Evolutionary conservation across 1,140 invertebrate genomes (phyloP).

Genomic region (Panagrolaimus sp.): DNA sequence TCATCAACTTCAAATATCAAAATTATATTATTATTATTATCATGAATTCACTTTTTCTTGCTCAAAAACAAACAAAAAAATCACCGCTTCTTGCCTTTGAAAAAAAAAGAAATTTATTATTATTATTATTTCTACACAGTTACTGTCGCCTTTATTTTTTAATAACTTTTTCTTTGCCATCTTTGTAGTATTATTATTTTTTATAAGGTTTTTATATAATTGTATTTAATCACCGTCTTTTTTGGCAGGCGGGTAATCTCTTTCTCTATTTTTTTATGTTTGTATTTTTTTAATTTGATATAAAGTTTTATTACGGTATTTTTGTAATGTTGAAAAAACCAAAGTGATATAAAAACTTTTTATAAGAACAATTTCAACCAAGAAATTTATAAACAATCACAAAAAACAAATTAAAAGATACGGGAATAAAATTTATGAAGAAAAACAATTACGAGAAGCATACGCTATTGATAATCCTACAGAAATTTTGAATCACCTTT

Average conservation of each 20-base stretch:
- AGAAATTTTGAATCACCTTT: too few relatives aligned
- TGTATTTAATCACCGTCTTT: background rate
- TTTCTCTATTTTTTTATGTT: background rate
- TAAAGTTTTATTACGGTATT: too few relatives aligned
- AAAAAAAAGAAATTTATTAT: too few relatives aligned
- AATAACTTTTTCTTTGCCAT: background rate
- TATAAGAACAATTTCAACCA: too few relatives aligned
- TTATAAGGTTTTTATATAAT: too few relatives aligned
- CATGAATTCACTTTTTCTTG: conserved; percentile 9
- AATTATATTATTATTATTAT: background rate
- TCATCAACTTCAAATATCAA: background rate
- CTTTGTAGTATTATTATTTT: background rate
- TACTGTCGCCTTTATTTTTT: background rate
- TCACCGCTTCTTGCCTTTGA: background rate
- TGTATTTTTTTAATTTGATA: background rate
- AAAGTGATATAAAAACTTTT: too few relatives aligned
- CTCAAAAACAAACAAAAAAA: background rate
- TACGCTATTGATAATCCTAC: too few relatives aligned
- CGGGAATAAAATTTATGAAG: too few relatives aligned
- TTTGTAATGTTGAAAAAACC: too few relatives aligned
- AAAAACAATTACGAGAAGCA: too few relatives aligned
- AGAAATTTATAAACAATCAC: too few relatives aligned
- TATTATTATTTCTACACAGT: background rate
- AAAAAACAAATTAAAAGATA: too few relatives aligned
- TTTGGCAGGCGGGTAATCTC: conserved; percentile 13